Percentiles rank a stretch among this genome's conserved stretches.
Evolutionary conservation across 2,797 vertebrate species (phyloP).

Genomic region (Lithobates sylvaticus): DNA sequence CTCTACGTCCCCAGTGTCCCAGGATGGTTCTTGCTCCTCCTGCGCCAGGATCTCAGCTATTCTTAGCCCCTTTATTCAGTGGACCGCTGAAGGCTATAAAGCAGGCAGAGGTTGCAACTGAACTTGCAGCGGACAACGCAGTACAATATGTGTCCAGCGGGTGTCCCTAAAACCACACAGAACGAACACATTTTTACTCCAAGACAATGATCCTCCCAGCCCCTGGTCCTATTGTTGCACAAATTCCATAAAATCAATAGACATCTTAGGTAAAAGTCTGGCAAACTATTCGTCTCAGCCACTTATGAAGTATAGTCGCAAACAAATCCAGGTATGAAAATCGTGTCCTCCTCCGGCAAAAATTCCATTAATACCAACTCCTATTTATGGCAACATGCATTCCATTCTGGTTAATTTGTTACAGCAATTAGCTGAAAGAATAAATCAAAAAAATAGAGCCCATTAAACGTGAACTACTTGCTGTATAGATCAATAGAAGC

Average conservation of each 20-base stretch:
- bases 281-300: neutral
- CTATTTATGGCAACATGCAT: neutral
- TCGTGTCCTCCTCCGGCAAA: neutral
- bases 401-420: neutral
- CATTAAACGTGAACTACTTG: neutral
- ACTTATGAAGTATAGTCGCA: neutral
- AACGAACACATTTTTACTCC: neutral
- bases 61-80: slow-evolving; percentile 77
- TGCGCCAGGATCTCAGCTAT: slow-evolving; percentile 80
- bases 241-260: neutral
- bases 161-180: slow-evolving; percentile 1
- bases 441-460: neutral
- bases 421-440: neutral
- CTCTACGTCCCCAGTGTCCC: slow-evolving; percentile 69
- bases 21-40: slow-evolving; percentile 68
- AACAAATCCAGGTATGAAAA: neutral
- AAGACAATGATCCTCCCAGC: neutral
- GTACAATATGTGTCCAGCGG: neutral
- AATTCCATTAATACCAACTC: neutral
- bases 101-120: neutral
- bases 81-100: slow-evolving; percentile 73
- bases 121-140: too few species aligned
- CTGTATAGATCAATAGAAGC: too few species aligned
- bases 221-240: neutral
- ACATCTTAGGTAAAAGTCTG: neutral